Conservation (phyloP, 2,113 vertebrate species). For the Henicopernis longicauda region DNA sequence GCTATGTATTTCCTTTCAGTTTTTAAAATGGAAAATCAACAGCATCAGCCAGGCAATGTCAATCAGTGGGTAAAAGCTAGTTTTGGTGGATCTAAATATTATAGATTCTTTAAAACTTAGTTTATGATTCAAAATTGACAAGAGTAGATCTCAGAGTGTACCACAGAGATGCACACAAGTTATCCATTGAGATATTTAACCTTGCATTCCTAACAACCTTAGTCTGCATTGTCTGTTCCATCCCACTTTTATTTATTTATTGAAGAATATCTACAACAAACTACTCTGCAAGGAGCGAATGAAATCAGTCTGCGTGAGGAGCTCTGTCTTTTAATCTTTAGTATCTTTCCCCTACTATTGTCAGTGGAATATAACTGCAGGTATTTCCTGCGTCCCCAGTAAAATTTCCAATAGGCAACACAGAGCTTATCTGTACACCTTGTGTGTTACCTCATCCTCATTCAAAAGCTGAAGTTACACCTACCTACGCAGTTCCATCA, state of each 20-base stretch:
- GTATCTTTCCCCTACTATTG: background rate
- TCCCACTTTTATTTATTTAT: background rate
- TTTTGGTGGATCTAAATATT: background rate
- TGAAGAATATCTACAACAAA: background rate
- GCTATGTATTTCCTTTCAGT: background rate
- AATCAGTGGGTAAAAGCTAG: background rate
- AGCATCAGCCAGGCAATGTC: background rate
- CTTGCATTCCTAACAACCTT: background rate
- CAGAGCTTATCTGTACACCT: background rate
- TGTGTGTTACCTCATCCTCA: background rate
- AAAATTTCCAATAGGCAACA: background rate
- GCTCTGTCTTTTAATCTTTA: background rate
- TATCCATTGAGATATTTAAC: background rate
- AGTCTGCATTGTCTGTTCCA: background rate
- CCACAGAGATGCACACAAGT: background rate
- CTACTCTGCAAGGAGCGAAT: background rate
- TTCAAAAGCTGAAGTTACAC: background rate
- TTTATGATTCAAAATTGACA: background rate
- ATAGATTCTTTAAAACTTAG: background rate
- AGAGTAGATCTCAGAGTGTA: background rate
- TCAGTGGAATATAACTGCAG: background rate
- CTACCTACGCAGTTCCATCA: background rate
- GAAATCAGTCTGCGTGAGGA: background rate
- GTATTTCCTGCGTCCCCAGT: background rate
- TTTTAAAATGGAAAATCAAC: background rate